A percentile compares a stretch with the other conserved stretches of the same genome.
phyloP scores from a whole-genome alignment of 2,888 invertebrate genomes.

The Eupelmus urozonus region DNA sequence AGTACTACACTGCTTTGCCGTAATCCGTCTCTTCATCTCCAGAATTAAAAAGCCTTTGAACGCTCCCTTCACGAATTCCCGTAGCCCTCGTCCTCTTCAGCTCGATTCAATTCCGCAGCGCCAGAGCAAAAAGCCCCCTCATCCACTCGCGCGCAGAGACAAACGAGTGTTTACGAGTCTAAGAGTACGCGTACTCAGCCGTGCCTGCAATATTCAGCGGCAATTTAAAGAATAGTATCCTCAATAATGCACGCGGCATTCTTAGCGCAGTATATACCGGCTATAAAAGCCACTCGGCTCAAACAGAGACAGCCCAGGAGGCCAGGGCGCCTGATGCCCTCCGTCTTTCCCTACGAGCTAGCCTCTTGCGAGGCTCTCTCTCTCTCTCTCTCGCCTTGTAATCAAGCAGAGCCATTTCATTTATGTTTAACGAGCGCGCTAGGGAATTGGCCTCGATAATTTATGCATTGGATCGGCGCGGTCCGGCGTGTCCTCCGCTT shows the following conservation, averaged over 20 bases:
- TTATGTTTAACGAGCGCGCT: conserved; percentile 65
- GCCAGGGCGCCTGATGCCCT: neutral
- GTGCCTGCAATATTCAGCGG: neutral
- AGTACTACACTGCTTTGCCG: no score
- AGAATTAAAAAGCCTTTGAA: no score
- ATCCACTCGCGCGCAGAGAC: neutral
- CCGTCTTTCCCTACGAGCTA: neutral
- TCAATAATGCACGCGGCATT: conserved; percentile 17
- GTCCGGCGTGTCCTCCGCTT: conserved; percentile 46
- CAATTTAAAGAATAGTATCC: conserved; percentile 22
- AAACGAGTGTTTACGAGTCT: neutral
- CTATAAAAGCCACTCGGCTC: neutral
- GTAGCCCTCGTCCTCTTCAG: no score
- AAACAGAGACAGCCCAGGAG: neutral
- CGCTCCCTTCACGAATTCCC: no score
- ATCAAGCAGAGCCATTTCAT: conserved; percentile 68
- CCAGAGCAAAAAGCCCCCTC: neutral
- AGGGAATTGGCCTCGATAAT: conserved; percentile 62
- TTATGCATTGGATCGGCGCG: conserved; percentile 64
- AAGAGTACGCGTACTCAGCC: neutral
- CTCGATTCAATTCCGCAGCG: neutral
- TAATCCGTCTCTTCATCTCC: no score
- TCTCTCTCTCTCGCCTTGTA: no score
- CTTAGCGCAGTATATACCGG: neutral
- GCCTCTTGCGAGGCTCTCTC: no score